Evolutionary conservation across 2,888 invertebrate genomes (phyloP), one percentile per base, ranked within the genome.

Genomic region (Caradrina clavipalpis): DNA sequence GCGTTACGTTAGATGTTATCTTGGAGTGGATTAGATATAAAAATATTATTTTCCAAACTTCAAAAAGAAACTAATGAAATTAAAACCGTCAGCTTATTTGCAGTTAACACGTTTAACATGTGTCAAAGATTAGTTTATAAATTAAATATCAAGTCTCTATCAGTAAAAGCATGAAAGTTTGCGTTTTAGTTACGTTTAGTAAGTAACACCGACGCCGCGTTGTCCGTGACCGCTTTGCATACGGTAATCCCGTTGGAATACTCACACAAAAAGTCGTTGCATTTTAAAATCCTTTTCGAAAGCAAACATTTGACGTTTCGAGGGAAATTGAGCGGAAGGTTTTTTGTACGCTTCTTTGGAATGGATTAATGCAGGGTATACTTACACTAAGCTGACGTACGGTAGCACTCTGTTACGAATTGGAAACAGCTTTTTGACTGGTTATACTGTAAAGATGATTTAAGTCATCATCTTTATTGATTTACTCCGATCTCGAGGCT

Each of bases 251-350:
- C 82, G 83, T 89, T 87, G 82, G 83, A 87, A 90, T 89, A 90
- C 88, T 86, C 83, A 87, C 87, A 91, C 92, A 96, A 95, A 95
- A 95, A 95, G 88, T 90, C 86, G 92, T 92, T 96, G 94, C 93
- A 96, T 95, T 95, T 96, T 95, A 95, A 96, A 94, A 95, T 95
- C 92, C 93, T 89, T 92, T 89, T 89, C 90, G 88, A 93, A 94
- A 92, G 93, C 91, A 92, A 94, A 94, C 94, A 93, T 95, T 95
- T 94, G 94, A 94, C 94, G 92, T 95, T 94, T 92, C 91, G 88
- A 90, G 88, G 92, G 93, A 93, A 92, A 95, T 93, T 92, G 92
- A 93, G 91, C 91, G 93, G 91, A 94, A 91, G 87, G 71, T 81
- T 91, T 94, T 94, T 94, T 93, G 89, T 89, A 77, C 68, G 76